Conservation (phyloP, 2,113 vertebrate genomes). For the Eolophus roseicapilla region DNA sequence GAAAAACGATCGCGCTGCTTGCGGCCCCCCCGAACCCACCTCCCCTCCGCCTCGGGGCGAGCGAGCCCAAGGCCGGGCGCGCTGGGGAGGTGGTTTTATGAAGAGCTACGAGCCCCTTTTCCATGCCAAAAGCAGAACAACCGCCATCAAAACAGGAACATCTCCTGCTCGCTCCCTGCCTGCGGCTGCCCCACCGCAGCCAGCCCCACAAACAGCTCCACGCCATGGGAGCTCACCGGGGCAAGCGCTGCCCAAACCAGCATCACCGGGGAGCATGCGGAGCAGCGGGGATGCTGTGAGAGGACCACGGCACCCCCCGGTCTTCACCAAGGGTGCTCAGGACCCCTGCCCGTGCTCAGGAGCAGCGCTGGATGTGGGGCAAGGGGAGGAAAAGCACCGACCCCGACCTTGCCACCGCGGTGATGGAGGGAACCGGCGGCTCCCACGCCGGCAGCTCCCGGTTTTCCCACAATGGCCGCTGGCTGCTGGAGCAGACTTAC, state of each 20-base stretch:
- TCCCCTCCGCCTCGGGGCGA: neutral
- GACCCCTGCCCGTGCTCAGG: accelerated
- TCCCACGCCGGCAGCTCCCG: neutral
- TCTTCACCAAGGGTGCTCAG: accelerated
- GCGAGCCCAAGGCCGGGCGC: conserved; percentile 2
- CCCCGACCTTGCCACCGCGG: neutral
- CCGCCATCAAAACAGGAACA: neutral
- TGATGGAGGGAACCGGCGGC: neutral
- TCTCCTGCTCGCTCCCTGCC: neutral
- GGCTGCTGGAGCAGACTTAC: conserved; percentile 25
- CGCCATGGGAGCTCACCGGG: neutral
- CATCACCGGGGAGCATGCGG: neutral
- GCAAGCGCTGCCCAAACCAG: neutral
- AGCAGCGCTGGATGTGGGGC: neutral
- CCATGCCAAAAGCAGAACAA: neutral
- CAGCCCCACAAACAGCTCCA: neutral
- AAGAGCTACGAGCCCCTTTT: neutral
- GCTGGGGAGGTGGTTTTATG: conserved; percentile 23
- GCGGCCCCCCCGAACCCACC: conserved; percentile 40
- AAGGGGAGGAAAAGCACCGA: neutral
- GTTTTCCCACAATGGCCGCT: conserved; percentile 17
- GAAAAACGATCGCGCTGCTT: conserved; percentile 69
- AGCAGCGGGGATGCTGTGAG: neutral
- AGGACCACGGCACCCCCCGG: accelerated
- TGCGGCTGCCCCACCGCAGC: neutral